Evolutionary conservation across 2,888 invertebrate species (phyloP), one percentile per base, ranked within the genome.

Genomic region (Erpobdella octoculata): DNA sequence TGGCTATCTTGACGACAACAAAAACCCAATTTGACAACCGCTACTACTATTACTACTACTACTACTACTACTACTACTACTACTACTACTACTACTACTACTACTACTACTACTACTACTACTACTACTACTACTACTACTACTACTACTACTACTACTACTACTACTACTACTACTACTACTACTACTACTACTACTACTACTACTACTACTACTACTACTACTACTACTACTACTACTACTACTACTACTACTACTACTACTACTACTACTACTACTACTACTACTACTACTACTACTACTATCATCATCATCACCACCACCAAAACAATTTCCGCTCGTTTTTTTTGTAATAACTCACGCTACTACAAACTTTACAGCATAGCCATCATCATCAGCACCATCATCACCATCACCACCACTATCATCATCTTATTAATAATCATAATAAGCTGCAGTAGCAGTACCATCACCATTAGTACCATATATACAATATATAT

Each of bases 51-150:
- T 58, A 58, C 58, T 58, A 58, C 58, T 58, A 58, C 58, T 58
- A 58, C 58, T 58, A 58, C 58, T 58, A 58, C 58, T 58, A 58
- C 58, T 58, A 58, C 58, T 58, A 58, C 58, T 58, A 58, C 58
- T 58, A 58, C 58, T 58, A 58, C 58, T 58, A 58, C 58, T 58
- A 58, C 58, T 58, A 58, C 58, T 58, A 58, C 58, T 58, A 58
- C 58, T 58, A 58, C 58, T 58, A 58, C 58, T 58, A 58, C 58
- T 58, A 58, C 58, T 58, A 58, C 58, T 58, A 58, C 58, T 58
- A 58, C 58, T 58, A 58, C 58, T 58, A 58, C 58, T 58, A 58
- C 58, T 58, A 58, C 58, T 58, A 58, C 58, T 58, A 58, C 58
- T 58, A 58, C 58, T 58, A 58, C 58, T 58, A 58, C 58, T 58